These are phyloP conservation scores for Cephus nigrinus DNA, from an alignment of 2,888 invertebrate genomes.

Conservation along the genomic window DNA sequence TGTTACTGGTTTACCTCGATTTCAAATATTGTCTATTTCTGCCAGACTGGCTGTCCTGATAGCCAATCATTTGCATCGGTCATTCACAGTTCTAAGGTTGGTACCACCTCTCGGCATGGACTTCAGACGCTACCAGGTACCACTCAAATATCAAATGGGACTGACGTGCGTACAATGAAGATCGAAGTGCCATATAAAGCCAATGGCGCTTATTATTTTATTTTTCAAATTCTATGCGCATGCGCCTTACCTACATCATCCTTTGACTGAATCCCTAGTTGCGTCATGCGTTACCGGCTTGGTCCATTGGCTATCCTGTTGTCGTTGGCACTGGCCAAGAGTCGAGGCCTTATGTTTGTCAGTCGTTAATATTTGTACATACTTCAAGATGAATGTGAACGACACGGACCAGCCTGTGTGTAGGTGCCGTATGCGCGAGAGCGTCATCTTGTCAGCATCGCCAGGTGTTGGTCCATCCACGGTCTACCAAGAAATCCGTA, in stretches of 20 bases:
- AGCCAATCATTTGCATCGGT: neutral
- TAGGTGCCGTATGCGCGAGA: neutral
- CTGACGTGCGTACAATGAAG: neutral
- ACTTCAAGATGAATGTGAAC: slow-evolving; percentile 16
- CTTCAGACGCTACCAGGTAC: neutral
- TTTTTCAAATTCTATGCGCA: neutral
- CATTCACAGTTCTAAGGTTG: neutral
- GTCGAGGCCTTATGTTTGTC: slow-evolving; percentile 25
- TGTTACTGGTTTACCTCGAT: neutral
- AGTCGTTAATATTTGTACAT: slow-evolving; percentile 32
- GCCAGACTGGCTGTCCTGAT: neutral
- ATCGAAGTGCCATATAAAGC: neutral
- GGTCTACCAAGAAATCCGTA: neutral
- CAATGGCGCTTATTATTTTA: neutral
- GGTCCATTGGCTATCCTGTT: neutral
- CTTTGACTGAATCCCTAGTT: neutral
- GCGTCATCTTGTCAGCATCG: neutral
- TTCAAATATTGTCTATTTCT: neutral
- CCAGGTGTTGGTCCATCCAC: neutral
- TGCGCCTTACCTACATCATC: neutral
- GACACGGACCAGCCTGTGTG: neutral
- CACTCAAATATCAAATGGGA: neutral
- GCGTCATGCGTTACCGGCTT: neutral
- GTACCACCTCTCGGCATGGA: neutral
- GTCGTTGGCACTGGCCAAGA: neutral